Evolutionary conservation across 2,113 vertebrate species (phyloP).

Genomic region (Anser brachyrhynchus): DNA sequence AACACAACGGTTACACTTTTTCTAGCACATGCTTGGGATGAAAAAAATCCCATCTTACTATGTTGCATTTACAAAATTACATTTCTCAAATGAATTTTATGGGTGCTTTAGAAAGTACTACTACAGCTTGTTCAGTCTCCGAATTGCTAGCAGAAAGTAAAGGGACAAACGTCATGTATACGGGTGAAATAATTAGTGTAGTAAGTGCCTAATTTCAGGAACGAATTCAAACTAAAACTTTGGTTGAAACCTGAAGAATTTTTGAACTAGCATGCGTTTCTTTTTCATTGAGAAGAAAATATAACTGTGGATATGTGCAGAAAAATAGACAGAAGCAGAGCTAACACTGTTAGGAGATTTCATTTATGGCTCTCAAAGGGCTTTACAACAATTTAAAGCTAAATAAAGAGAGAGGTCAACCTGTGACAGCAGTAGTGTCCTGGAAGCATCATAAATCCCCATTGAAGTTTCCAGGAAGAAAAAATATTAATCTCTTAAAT

Average conservation of each 20-base stretch:
- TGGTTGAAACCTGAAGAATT: not conserved
- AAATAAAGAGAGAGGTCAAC: not conserved
- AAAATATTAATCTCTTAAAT: not conserved
- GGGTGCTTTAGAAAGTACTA: not conserved
- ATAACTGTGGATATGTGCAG: not conserved
- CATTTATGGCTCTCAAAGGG: not conserved
- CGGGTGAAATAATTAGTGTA: not conserved
- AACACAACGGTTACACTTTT: not conserved
- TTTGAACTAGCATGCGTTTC: not conserved
- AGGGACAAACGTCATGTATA: not conserved
- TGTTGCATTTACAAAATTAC: not conserved
- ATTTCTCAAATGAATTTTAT: not conserved
- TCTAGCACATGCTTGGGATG: not conserved
- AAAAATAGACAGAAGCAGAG: not conserved
- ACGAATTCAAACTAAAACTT: not conserved
- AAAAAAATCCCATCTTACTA: not conserved
- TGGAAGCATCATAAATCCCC: not conserved
- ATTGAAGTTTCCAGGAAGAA: not conserved
- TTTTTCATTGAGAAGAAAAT: not conserved
- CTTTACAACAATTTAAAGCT: not conserved
- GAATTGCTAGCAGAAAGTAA: not conserved
- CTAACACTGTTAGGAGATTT: not conserved
- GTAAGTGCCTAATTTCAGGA: not conserved
- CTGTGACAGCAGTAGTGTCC: not conserved
- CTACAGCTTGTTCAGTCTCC: not conserved